phyloP scores from a whole-genome alignment of 2,113 vertebrate species.

The Oncorhynchus tshawytscha region DNA sequence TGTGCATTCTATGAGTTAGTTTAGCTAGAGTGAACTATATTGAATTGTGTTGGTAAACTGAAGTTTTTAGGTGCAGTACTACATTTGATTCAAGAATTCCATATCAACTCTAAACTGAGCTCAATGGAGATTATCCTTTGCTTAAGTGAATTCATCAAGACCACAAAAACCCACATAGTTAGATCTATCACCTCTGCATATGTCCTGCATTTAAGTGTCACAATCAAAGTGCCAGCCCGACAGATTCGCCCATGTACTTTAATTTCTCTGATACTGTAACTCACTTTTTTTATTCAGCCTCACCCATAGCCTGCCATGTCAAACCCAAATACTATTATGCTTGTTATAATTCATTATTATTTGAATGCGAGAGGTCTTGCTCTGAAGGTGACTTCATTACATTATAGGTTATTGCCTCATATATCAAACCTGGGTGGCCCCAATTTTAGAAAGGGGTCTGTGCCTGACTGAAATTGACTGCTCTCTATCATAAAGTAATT shows the following conservation, averaged over 20 bases:
- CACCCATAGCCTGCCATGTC: slow-evolving; percentile 55
- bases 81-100: too few species aligned
- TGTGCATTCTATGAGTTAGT: too few species aligned
- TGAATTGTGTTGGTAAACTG: too few species aligned
- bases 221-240: slow-evolving; percentile 46
- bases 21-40: too few species aligned
- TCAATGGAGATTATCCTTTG: too few species aligned
- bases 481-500: slow-evolving; percentile 82
- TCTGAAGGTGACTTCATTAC: slow-evolving; percentile 86
- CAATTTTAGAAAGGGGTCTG: slow-evolving; percentile 60
- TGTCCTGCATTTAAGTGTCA: too few species aligned
- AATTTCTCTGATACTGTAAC: slow-evolving; percentile 34
- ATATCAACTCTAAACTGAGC: too few species aligned
- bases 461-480: slow-evolving; percentile 76
- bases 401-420: slow-evolving; percentile 81
- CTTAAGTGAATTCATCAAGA: too few species aligned
- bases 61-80: too few species aligned
- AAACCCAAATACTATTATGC: slow-evolving; percentile 73
- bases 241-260: slow-evolving; percentile 47
- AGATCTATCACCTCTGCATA: too few species aligned
- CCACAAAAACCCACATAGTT: too few species aligned
- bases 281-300: slow-evolving; percentile 55
- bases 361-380: slow-evolving; percentile 70
- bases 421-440: slow-evolving; percentile 72
- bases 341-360: slow-evolving; percentile 76